Percentiles rank a stretch among this genome's conserved stretches.
phyloP scores from a whole-genome alignment of 1,140 invertebrate species.

The Drosophila lacteicornis region DNA sequence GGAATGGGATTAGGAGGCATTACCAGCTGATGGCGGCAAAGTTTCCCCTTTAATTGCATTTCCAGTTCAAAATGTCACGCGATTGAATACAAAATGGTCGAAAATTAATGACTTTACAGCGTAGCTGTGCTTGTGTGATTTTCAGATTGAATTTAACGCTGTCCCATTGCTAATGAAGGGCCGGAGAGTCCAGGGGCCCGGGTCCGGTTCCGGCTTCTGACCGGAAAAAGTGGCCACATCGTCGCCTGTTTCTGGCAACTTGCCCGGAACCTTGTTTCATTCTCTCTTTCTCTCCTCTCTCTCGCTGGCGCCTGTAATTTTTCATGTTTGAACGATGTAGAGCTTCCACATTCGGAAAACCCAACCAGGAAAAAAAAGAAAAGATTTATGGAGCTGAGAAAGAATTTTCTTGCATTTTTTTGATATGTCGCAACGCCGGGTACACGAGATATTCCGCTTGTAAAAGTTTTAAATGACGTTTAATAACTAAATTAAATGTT shows the following conservation, averaged over 20 bases:
- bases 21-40: conserved; percentile 31
- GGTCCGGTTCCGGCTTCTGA: conserved; percentile 18
- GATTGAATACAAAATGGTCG: conserved; percentile 50
- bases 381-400: conserved; percentile 70
- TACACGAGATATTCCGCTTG: conserved; percentile 11
- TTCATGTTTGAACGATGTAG: conserved; percentile 58
- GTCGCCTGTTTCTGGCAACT: conserved; percentile 57
- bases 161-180: conserved; percentile 41
- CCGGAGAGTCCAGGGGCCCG: neutral
- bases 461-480: conserved; percentile 48
- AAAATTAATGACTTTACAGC: conserved; percentile 62
- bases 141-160: conserved; percentile 59
- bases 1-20: conserved; percentile 40
- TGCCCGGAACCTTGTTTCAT: conserved; percentile 51
- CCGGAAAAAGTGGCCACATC: conserved; percentile 52
- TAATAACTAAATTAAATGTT: conserved; percentile 55
- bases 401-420: conserved; percentile 25
- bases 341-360: conserved; percentile 28
- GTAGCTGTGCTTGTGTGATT: conserved; percentile 25
- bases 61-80: conserved; percentile 47
- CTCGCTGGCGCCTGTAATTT: conserved; percentile 58
- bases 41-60: conserved; percentile 66
- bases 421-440: conserved; percentile 6
- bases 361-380: conserved; percentile 18
- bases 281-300: conserved; percentile 15